Conservation (phyloP, 2,888 invertebrate genomes). For the Tiphia femorata region DNA sequence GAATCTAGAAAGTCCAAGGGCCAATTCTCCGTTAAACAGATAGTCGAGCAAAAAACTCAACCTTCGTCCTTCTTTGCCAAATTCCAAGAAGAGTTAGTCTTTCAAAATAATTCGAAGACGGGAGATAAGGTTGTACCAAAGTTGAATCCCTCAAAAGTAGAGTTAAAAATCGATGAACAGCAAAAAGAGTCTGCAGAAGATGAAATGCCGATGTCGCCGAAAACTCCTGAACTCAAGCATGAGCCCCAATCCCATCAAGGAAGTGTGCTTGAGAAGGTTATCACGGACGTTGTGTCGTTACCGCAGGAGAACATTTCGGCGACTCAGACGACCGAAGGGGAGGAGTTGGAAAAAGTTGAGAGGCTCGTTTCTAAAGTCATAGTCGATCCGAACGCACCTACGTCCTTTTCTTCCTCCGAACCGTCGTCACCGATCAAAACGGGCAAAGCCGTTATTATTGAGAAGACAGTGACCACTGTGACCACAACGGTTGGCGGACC, state of each 20-base stretch:
- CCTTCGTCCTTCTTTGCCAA: slow-evolving; percentile 11
- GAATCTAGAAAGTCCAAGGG: slow-evolving; percentile 7
- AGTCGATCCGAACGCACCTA: too few species aligned
- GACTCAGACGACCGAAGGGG: too few species aligned
- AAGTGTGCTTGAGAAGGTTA: too few species aligned
- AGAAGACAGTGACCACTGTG: slow-evolving; percentile 43
- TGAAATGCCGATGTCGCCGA: neutral
- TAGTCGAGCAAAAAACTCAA: slow-evolving; percentile 3
- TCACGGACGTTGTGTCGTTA: too few species aligned
- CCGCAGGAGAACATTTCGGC: too few species aligned
- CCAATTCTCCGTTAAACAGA: slow-evolving; percentile 22
- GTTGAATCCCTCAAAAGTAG: too few species aligned
- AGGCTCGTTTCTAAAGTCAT: too few species aligned
- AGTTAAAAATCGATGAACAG: too few species aligned
- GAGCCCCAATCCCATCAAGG: too few species aligned
- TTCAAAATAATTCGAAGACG: slow-evolving; percentile 5
- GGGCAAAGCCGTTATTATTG: slow-evolving; percentile 45
- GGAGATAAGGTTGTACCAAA: neutral
- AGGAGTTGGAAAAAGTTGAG: too few species aligned
- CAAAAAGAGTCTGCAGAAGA: neutral
- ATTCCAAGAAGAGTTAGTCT: slow-evolving; percentile 24
- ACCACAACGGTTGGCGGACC: slow-evolving; percentile 34
- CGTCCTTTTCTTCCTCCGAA: too few species aligned
- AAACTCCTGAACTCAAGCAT: too few species aligned
- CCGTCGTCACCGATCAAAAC: neutral